A percentile compares a stretch with the other conserved stretches of the same genome.
phyloP scores from a whole-genome alignment of 2,113 vertebrate genomes.

The Plecturocebus donacophilus region DNA sequence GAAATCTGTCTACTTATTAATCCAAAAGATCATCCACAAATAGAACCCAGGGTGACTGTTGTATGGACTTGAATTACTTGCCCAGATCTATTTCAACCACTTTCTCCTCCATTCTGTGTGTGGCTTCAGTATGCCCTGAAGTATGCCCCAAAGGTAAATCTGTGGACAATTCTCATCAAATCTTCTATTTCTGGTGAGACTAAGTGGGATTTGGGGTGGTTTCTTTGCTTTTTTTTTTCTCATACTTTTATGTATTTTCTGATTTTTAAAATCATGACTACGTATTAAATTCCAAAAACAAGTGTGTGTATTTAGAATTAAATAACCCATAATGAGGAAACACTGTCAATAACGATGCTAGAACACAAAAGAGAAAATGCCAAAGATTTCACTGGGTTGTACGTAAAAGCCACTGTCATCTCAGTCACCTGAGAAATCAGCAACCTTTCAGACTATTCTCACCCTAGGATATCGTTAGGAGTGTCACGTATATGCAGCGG shows the following conservation, averaged over 20 bases:
- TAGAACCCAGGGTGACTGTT: not conserved
- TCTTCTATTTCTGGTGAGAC: not conserved
- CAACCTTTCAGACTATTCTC: not conserved
- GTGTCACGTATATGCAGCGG: not conserved
- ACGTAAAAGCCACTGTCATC: not conserved
- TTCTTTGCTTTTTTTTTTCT: not conserved
- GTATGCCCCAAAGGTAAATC: not conserved
- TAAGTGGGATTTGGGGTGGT: not conserved
- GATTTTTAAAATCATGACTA: not conserved
- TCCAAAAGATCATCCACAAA: not conserved
- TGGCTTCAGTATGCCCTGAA: not conserved
- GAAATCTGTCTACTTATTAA: slow-evolving; percentile 3
- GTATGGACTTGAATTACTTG: not conserved
- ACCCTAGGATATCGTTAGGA: not conserved
- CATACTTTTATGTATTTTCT: not conserved
- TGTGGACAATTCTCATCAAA: not conserved
- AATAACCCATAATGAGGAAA: not conserved
- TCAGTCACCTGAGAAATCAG: not conserved
- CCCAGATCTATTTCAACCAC: not conserved
- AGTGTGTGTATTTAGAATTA: not conserved
- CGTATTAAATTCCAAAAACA: slow-evolving; percentile 9
- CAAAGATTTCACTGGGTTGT: not conserved
- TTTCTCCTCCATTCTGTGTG: not conserved
- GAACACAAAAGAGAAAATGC: not conserved
- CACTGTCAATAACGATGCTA: not conserved